These are phyloP conservation scores for Euleptes europaea DNA, from an alignment of 2,113 vertebrate species.

Conservation along the genomic window DNA sequence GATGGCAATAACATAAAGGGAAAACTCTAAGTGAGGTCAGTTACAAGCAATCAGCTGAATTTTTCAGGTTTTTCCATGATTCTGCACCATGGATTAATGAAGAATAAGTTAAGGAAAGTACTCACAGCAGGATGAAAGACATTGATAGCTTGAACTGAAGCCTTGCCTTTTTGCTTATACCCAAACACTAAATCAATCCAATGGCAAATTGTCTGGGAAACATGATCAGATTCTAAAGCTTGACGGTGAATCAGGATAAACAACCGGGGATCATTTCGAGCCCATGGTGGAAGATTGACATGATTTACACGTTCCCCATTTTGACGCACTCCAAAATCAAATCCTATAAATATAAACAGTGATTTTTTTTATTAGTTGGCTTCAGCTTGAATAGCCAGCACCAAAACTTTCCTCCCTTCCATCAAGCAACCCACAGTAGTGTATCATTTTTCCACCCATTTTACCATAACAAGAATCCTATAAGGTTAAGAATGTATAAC, in stretches of 20 bases:
- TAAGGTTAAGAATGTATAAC: not conserved
- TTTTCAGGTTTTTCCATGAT: not conserved
- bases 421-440: not conserved
- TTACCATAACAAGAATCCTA: not conserved
- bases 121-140: conserved; percentile 98
- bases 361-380: not conserved
- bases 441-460: not conserved
- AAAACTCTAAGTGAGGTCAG: not conserved
- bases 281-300: conserved; percentile 96
- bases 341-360: conserved; percentile 76
- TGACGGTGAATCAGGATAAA: conserved; percentile 97
- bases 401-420: not conserved
- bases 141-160: conserved; percentile 97
- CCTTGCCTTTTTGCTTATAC: conserved; percentile 97
- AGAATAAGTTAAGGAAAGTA: conserved; percentile 16
- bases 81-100: not conserved
- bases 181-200: conserved; percentile 99
- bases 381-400: not conserved
- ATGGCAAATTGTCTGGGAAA: conserved; percentile 95
- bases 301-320: conserved; percentile 96
- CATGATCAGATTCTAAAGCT: conserved; percentile 94
- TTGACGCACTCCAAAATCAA: conserved; percentile 97
- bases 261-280: conserved; percentile 93
- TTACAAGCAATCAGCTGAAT: not conserved
- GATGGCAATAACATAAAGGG: not conserved